Base-by-base conservation (phyloP, 2,888 invertebrate genomes). In the Noctua janthe region DNA sequence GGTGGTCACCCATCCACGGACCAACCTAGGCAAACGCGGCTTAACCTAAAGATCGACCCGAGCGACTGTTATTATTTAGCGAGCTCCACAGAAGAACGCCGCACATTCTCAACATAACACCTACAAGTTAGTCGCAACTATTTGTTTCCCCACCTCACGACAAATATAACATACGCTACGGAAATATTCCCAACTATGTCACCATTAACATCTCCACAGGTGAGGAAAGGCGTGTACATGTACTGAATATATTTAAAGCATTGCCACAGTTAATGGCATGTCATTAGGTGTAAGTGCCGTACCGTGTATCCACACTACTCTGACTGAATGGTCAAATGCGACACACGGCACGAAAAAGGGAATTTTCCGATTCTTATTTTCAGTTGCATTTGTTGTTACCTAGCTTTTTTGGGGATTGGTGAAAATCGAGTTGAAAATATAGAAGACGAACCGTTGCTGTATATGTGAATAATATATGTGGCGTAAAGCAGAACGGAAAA, bases 231-330 rank as follows among this genome's bases (percentile, higher is more conserved):
- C 66, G 66, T 71, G 74, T 70, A 82, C 88, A 76, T 71, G 74
- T 39, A 75, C 73, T 62, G 87, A 81, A 87, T 89, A 89, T 81
- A 85, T 83, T 83, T 87, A 85, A 82, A 90, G 81, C 80, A 83
- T 85, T 87, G 82, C 85, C 84, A 71, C 81, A 72, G 74, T 85
- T 89, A 91, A 90, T 86, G 85, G 84, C 66, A 84, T 83, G 86
- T 87, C 79, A 84, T 91, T 89, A 87, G 79, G 79, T 84, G 78
- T 86, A 88, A 91, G 90, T 91, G 90, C 88, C 74, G 78, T 87
- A 85, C 82, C 87, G 83, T 87, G 86, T 89, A 84, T 85, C 81
- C 82, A 82, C 81, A 82, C 85, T 84, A 83, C 76, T 82, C 80
- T 79, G 81, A 82, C 78, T 80, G 81, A 86, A 78, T 74, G 84